Percentiles rank a stretch among this genome's conserved stretches.
These are phyloP conservation scores for Kryptopterus vitreolus DNA, from an alignment of 2,797 vertebrate genomes.

Conservation along the genomic window DNA sequence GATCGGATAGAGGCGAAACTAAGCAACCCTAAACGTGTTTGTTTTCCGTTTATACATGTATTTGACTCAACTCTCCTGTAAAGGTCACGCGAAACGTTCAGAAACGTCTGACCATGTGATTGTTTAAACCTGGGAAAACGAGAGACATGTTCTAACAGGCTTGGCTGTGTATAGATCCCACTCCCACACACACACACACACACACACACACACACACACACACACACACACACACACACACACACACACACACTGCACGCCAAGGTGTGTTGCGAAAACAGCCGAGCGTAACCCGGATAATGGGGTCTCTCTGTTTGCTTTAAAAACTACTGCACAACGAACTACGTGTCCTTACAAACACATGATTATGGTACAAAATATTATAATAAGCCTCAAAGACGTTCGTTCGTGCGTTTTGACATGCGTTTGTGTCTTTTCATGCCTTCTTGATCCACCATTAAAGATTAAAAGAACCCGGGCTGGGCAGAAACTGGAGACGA, in stretches of 20 bases:
- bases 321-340: neutral
- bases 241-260: neutral
- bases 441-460: constrained; percentile 18
- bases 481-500: constrained; percentile 28
- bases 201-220: neutral
- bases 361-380: neutral
- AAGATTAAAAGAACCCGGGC: constrained; percentile 32
- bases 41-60: neutral
- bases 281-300: too few relatives aligned
- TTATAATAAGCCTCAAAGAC: neutral
- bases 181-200: too few relatives aligned
- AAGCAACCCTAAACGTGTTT: neutral
- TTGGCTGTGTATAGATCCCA: too few relatives aligned
- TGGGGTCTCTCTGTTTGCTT: neutral
- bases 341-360: neutral
- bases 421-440: constrained; percentile 10
- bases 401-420: neutral
- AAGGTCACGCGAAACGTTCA: neutral
- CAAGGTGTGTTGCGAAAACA: neutral
- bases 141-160: neutral
- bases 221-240: neutral
- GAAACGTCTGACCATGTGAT: neutral
- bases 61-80: neutral
- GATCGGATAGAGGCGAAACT: neutral
- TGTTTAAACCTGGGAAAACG: neutral